Evolutionary conservation across 92 coral and sea anemone species (phyloP).

Genomic region (Diadumene lineata): DNA sequence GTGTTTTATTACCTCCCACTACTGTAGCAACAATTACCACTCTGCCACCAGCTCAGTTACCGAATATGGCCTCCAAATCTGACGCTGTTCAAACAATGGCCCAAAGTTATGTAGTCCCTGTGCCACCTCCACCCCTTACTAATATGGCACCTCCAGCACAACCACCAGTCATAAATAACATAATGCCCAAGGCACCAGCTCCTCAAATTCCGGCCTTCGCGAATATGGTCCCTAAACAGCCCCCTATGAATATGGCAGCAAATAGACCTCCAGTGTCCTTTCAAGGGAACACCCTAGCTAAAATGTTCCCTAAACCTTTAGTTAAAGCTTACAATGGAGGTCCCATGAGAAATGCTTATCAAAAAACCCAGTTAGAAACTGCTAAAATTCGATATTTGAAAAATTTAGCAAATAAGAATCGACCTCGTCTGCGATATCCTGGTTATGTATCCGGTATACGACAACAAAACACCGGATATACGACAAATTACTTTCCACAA

Average conservation of each 20-base stretch:
- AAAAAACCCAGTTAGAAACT: not conserved
- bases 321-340: not conserved
- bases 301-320: not conserved
- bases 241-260: not conserved
- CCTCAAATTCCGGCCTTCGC: not conserved
- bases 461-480: constrained; percentile 1
- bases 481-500: not conserved
- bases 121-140: not conserved
- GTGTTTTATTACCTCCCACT: not conserved
- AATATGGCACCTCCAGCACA: not conserved
- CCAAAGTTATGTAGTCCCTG: not conserved
- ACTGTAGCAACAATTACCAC: not conserved
- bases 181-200: not conserved
- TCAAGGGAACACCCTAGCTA: constrained; percentile 1
- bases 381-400: constrained; percentile 17
- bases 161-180: not conserved
- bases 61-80: not conserved
- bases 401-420: not conserved
- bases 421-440: constrained; percentile 8
- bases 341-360: not conserved
- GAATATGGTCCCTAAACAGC: not conserved
- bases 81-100: not conserved
- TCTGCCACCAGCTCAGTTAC: not conserved
- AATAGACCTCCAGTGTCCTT: not conserved
- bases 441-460: constrained; percentile 13